These are phyloP conservation scores for Gortyna flavago DNA, from an alignment of 2,888 invertebrate species.

Conservation along the genomic window DNA sequence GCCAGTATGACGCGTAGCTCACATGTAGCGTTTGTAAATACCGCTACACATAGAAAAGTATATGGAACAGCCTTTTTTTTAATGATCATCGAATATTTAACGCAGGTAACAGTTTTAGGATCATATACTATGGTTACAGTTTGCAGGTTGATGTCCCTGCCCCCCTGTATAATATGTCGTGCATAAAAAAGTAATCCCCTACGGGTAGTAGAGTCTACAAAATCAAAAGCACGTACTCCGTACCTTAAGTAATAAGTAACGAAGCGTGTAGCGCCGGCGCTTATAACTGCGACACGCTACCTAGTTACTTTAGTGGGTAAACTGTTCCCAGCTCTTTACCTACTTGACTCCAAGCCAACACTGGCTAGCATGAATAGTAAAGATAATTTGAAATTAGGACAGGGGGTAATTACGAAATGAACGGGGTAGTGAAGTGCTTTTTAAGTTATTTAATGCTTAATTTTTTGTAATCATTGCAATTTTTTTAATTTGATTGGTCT, in stretches of 20 bases:
- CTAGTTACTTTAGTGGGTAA: constrained; percentile 57
- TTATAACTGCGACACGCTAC: constrained; percentile 27
- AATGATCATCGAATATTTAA: neutral
- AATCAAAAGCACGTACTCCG: constrained; percentile 30
- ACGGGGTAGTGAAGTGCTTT: constrained; percentile 6
- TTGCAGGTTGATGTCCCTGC: neutral
- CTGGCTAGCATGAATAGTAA: constrained; percentile 63
- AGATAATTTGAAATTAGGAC: constrained; percentile 61
- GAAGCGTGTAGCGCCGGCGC: constrained; percentile 27
- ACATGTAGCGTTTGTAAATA: too few species aligned
- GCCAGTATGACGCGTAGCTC: too few species aligned
- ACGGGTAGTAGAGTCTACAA: neutral
- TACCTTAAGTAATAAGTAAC: constrained; percentile 51
- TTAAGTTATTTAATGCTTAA: constrained; percentile 4
- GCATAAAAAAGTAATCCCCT: neutral
- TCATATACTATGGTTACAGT: neutral
- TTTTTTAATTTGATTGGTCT: neutral
- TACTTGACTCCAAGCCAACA: constrained; percentile 68
- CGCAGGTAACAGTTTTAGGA: neutral
- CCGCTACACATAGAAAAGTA: too few species aligned
- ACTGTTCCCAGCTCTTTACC: constrained; percentile 60
- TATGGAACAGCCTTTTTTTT: neutral
- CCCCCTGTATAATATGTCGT: neutral
- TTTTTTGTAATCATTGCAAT: neutral
- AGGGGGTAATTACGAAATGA: constrained; percentile 27